Evolutionary conservation across 2,888 invertebrate genomes (phyloP).

Genomic region (Acholoe squamosa): DNA sequence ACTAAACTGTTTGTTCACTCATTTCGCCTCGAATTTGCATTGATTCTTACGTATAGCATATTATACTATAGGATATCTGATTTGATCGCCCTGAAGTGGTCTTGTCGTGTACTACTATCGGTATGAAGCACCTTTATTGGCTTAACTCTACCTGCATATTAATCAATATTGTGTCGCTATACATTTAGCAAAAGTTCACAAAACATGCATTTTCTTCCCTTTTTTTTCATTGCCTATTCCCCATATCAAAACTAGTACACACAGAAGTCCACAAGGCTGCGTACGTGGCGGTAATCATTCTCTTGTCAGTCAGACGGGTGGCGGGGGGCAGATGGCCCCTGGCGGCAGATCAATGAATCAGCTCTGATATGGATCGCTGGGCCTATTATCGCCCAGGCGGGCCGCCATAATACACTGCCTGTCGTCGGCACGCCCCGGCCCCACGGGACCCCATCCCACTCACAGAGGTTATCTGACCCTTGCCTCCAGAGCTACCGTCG

Average conservation of each 20-base stretch:
- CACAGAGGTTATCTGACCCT: background rate
- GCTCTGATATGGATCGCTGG: constrained; percentile 41
- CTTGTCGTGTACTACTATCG: too few relatives aligned
- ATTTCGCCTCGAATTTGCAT: too few relatives aligned
- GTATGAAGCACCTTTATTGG: too few relatives aligned
- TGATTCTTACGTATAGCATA: too few relatives aligned
- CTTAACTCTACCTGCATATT: too few relatives aligned
- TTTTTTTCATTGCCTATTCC: too few relatives aligned
- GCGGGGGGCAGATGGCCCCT: constrained; percentile 35
- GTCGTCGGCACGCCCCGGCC: background rate
- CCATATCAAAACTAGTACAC: background rate
- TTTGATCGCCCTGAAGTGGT: too few relatives aligned
- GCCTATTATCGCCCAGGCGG: constrained; percentile 36
- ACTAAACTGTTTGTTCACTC: too few relatives aligned
- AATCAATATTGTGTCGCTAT: too few relatives aligned
- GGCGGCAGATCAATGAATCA: constrained; percentile 48
- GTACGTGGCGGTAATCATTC: constrained; percentile 3
- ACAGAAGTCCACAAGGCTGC: background rate
- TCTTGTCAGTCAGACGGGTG: constrained; percentile 15
- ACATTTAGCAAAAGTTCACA: too few relatives aligned
- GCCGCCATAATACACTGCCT: constrained; percentile 22
- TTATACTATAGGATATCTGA: too few relatives aligned
- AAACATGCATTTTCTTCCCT: too few relatives aligned
- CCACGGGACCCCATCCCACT: background rate
- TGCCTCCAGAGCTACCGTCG: background rate